phyloP scores from a whole-genome alignment of 2,888 invertebrate genomes.

The Coelinius sp. region DNA sequence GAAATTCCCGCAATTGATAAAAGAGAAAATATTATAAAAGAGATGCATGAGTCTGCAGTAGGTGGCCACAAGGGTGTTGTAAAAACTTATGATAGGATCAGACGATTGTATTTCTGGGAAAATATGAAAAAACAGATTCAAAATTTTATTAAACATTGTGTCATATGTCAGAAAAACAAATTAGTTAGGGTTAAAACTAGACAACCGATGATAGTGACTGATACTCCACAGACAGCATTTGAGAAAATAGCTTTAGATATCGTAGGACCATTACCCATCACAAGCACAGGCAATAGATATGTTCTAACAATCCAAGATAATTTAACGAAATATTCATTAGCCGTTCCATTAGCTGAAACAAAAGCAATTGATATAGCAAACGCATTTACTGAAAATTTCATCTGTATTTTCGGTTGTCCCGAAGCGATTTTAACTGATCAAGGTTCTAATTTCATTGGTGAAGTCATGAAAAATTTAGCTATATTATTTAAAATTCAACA shows the following conservation, averaged over 20 bases:
- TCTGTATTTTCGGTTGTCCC: slow-evolving; percentile 23
- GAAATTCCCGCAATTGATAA: too few species aligned
- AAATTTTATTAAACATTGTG: slow-evolving; percentile 36
- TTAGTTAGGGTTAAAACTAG: slow-evolving; percentile 32
- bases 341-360: background rate
- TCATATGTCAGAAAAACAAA: slow-evolving; percentile 34
- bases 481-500: slow-evolving; percentile 19
- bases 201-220: slow-evolving; percentile 40
- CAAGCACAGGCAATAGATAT: slow-evolving; percentile 39
- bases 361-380: slow-evolving; percentile 9
- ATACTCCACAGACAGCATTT: slow-evolving; percentile 35
- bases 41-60: too few species aligned
- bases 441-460: slow-evolving; percentile 28
- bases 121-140: slow-evolving; percentile 40
- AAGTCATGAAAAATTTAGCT: background rate
- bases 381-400: slow-evolving; percentile 9
- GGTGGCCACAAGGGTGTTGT: slow-evolving; percentile 32
- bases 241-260: slow-evolving; percentile 43
- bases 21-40: too few species aligned
- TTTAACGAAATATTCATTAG: slow-evolving; percentile 25
- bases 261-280: slow-evolving; percentile 41
- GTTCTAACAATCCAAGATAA: slow-evolving; percentile 43
- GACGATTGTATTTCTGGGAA: slow-evolving; percentile 30
- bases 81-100: slow-evolving; percentile 34
- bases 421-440: slow-evolving; percentile 25